phyloP scores from a whole-genome alignment of 2,113 vertebrate genomes.

The Pterophyllum scalare region DNA sequence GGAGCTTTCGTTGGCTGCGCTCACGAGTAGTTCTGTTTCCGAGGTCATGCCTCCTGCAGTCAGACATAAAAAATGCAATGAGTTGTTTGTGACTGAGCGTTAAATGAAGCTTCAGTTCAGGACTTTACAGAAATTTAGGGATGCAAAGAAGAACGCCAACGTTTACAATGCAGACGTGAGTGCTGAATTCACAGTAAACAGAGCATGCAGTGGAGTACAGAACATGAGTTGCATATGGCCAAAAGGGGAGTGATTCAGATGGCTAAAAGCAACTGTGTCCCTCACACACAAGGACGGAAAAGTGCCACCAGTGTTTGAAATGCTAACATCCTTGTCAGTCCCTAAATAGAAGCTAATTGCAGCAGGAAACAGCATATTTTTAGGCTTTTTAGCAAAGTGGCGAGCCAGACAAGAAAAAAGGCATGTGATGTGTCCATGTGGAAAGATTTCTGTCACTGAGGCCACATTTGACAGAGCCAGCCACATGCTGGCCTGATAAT shows the following conservation, averaged over 20 bases:
- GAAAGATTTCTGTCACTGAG: slow-evolving; percentile 24
- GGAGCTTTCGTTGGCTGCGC: background rate
- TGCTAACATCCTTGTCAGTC: slow-evolving; percentile 55
- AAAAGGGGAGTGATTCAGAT: slow-evolving; percentile 10
- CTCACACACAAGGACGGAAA: slow-evolving; percentile 20
- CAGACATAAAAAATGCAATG: slow-evolving; percentile 7
- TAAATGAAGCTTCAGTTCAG: background rate
- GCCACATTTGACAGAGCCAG: slow-evolving; percentile 47
- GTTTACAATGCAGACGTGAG: background rate
- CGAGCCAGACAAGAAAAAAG: slow-evolving; percentile 21
- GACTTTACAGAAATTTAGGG: background rate
- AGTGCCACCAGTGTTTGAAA: slow-evolving; percentile 51
- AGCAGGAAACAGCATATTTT: slow-evolving; percentile 68
- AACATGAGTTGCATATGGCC: slow-evolving; percentile 11
- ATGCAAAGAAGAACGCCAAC: background rate
- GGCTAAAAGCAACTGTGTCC: background rate
- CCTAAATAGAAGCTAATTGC: slow-evolving; percentile 65
- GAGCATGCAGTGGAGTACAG: slow-evolving; percentile 12
- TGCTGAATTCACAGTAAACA: slow-evolving; percentile 16
- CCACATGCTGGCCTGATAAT: slow-evolving; percentile 52
- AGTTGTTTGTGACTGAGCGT: background rate
- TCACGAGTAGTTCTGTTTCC: slow-evolving; percentile 33
- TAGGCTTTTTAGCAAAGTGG: slow-evolving; percentile 55
- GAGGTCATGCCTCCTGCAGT: slow-evolving; percentile 50
- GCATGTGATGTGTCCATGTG: slow-evolving; percentile 12